These are phyloP conservation scores for Rhabdornis inornatus DNA, from an alignment of 2,113 vertebrate species.

Conservation along the genomic window DNA sequence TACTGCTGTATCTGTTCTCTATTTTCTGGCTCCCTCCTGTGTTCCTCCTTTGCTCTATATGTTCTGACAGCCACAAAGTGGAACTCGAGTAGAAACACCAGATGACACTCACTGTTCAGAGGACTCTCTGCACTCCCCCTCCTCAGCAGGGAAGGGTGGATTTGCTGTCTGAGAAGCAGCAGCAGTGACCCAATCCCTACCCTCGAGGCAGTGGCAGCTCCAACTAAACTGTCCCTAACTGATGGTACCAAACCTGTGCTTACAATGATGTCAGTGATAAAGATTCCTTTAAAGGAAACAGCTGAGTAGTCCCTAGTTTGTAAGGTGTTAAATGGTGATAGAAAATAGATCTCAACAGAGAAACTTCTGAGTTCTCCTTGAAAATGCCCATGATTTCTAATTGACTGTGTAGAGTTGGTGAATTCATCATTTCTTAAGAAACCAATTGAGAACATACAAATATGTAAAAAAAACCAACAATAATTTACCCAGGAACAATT, in stretches of 20 bases:
- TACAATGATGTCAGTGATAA: neutral
- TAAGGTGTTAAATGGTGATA: neutral
- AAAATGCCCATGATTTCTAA: neutral
- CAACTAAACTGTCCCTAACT: neutral
- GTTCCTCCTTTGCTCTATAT: neutral
- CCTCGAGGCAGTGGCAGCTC: neutral
- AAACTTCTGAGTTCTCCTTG: neutral
- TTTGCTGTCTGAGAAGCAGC: neutral
- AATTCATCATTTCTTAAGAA: neutral
- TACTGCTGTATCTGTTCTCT: neutral
- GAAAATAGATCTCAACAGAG: neutral
- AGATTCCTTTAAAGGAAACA: neutral
- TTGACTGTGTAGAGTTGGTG: neutral
- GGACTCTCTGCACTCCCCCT: neutral
- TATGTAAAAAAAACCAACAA: neutral
- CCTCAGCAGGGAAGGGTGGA: neutral
- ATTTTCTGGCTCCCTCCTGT: neutral
- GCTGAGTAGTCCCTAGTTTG: neutral
- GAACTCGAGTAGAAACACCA: neutral
- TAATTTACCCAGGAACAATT: neutral
- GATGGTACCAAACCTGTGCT: neutral
- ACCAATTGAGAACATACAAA: neutral
- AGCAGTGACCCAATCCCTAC: neutral
- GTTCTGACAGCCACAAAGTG: neutral
- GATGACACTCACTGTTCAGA: neutral